A percentile compares a stretch with the other conserved stretches of the same genome.
Conservation (phyloP, 1,140 invertebrate genomes). For the Chironomus striatipennis region DNA sequence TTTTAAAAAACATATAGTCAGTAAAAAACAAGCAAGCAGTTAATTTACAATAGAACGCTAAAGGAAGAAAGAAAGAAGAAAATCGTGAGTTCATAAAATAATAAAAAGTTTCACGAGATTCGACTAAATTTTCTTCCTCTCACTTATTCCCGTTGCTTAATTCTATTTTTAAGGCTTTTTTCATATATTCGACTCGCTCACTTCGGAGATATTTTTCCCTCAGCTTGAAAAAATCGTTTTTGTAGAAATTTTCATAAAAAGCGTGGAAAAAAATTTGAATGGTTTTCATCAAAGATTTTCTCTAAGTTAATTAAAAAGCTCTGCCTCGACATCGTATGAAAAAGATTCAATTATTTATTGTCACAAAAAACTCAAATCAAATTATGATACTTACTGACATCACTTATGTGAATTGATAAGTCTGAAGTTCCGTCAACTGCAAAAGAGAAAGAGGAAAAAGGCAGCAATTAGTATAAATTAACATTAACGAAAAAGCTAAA, state of each 20-base stretch:
- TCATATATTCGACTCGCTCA: not conserved
- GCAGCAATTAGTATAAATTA: not conserved
- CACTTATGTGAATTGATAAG: conserved; percentile 43
- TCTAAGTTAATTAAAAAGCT: not conserved
- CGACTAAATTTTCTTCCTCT: not conserved
- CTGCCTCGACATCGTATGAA: not conserved
- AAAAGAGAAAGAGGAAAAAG: not conserved
- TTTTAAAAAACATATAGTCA: not conserved
- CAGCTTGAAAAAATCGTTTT: too few species aligned
- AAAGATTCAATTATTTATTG: not conserved
- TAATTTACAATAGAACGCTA: too few species aligned
- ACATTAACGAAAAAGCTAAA: not conserved
- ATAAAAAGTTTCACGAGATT: not conserved
- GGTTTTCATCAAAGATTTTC: too few species aligned
- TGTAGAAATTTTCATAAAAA: too few species aligned
- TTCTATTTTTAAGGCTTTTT: not conserved
- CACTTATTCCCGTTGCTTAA: not conserved
- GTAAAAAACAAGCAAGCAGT: too few species aligned
- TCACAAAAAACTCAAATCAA: not conserved
- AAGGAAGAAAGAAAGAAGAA: too few species aligned
- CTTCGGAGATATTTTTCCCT: not conserved
- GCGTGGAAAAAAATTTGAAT: not conserved
- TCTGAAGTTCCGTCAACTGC: conserved; percentile 24
- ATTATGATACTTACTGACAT: conserved; percentile 45
- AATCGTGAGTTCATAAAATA: not conserved